phyloP scores from a whole-genome alignment of 2,888 invertebrate genomes.

The Gryllus longicercus region DNA sequence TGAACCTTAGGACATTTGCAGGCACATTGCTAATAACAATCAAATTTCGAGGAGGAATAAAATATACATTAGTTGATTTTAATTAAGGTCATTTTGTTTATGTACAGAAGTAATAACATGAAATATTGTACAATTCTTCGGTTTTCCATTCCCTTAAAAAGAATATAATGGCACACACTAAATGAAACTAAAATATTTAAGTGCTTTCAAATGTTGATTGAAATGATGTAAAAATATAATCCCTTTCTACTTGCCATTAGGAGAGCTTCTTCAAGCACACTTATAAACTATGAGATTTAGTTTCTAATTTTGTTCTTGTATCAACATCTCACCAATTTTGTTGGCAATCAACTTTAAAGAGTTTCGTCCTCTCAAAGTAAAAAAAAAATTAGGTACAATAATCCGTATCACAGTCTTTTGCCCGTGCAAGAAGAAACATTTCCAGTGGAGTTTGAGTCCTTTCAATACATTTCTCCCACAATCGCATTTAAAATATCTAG shows the following conservation, averaged over 20 bases:
- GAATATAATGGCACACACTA: slow-evolving; percentile 1
- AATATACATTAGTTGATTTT: slow-evolving; percentile 2
- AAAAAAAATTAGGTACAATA: not conserved
- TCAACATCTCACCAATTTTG: not conserved
- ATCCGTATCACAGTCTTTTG: not conserved
- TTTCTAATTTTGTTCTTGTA: not conserved
- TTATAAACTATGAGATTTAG: not conserved
- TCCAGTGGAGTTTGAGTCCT: not conserved
- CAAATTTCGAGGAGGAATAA: slow-evolving; percentile 17
- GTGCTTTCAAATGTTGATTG: not conserved
- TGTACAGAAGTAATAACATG: not conserved
- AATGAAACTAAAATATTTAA: not conserved
- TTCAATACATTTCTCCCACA: not conserved
- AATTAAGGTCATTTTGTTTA: not conserved
- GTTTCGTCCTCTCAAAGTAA: not conserved
- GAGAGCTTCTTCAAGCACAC: not conserved
- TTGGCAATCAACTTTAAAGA: not conserved
- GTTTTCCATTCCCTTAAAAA: slow-evolving; percentile 2
- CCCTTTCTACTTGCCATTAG: too few relatives aligned
- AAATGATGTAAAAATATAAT: too few relatives aligned
- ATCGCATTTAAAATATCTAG: not conserved
- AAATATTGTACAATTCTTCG: not conserved
- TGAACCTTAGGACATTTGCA: too few relatives aligned
- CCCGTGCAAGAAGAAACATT: slow-evolving; percentile 3
- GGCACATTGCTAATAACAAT: not conserved